Conservation (phyloP, 2,797 vertebrate species). For the Thripadectes ignobilis region DNA sequence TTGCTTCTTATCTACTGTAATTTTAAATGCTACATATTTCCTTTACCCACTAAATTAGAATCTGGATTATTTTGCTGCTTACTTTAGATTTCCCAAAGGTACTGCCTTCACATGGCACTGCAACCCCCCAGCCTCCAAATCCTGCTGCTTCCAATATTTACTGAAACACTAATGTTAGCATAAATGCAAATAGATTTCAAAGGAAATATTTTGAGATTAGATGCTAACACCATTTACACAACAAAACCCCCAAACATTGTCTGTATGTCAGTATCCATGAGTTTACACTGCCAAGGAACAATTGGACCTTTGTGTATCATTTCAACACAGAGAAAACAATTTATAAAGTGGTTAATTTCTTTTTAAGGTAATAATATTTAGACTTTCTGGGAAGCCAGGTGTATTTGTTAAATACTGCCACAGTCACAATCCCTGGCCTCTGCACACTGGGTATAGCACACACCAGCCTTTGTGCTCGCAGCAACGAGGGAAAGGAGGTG, state of each 20-base stretch:
- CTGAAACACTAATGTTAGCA: background rate
- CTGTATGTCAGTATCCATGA: rapidly evolving
- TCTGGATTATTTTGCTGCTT: slow-evolving; percentile 76
- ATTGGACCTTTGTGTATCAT: background rate
- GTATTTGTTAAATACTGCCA: background rate
- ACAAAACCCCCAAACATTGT: background rate
- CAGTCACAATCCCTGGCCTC: background rate
- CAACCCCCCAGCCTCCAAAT: slow-evolving; percentile 58
- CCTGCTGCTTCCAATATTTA: slow-evolving; percentile 17
- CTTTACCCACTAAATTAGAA: slow-evolving; percentile 70
- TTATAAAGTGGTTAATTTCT: background rate
- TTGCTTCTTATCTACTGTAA: slow-evolving; percentile 60
- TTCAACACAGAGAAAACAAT: background rate
- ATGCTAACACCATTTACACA: background rate
- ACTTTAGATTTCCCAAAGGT: slow-evolving; percentile 74
- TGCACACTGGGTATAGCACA: rapidly evolving
- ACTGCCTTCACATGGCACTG: slow-evolving; percentile 16
- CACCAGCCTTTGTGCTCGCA: background rate
- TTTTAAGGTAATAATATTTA: background rate
- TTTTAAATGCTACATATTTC: slow-evolving; percentile 60
- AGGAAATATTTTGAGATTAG: background rate
- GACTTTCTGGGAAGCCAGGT: no score
- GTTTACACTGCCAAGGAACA: rapidly evolving
- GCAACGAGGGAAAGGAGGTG: rapidly evolving
- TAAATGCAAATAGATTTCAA: slow-evolving; percentile 5